These are phyloP conservation scores for Cephus runcator DNA, from an alignment of 2,888 invertebrate genomes.

Conservation along the genomic window DNA sequence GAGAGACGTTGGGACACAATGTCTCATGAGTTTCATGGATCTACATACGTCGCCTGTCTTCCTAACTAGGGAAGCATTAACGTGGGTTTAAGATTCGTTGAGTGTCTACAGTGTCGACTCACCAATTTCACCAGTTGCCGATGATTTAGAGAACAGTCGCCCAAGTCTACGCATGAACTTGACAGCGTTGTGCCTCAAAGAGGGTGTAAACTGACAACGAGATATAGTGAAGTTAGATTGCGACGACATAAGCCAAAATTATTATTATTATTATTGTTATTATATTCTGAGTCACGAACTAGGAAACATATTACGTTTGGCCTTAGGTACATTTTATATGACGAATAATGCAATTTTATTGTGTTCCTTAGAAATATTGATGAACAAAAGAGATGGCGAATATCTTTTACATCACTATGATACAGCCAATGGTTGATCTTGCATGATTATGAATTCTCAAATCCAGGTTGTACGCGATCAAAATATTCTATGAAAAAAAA, in stretches of 20 bases:
- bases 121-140: not conserved
- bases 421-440: no score
- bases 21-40: not conserved
- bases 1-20: not conserved
- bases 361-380: not conserved
- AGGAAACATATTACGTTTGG: not conserved
- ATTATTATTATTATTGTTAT: not conserved
- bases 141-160: not conserved
- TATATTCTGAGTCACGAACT: not conserved
- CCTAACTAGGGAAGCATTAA: not conserved
- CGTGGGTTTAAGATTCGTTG: not conserved
- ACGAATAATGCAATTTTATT: not conserved
- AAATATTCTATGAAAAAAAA: not conserved
- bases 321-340: not conserved
- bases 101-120: not conserved
- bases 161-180: not conserved
- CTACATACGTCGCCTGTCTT: not conserved
- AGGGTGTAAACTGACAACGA: not conserved
- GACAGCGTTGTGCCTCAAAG: not conserved
- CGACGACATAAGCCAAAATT: not conserved
- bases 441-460: not conserved
- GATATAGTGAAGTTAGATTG: not conserved
- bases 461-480: not conserved
- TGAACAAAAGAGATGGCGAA: not conserved
- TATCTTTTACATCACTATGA: not conserved